Evolutionary conservation across 2,797 vertebrate species (phyloP).

Genomic region (Malurus leucopterus): DNA sequence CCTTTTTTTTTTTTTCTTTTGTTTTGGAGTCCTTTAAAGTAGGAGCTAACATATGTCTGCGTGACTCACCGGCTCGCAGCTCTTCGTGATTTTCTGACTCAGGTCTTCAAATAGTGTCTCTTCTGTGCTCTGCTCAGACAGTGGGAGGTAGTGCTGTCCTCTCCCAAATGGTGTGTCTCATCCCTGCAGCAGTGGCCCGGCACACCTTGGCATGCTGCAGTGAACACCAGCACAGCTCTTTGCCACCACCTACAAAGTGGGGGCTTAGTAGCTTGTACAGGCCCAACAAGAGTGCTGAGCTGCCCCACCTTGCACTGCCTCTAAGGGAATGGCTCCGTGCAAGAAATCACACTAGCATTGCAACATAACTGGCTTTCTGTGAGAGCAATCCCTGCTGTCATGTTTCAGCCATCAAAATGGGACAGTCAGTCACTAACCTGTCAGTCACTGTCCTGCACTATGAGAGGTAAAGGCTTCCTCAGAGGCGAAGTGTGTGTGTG

Average conservation of each 20-base stretch:
- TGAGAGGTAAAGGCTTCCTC: background rate
- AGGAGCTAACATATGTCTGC: background rate
- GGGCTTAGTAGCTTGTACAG: background rate
- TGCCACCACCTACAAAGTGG: background rate
- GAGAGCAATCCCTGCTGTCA: background rate
- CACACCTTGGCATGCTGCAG: background rate
- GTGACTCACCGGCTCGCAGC: constrained; percentile 18
- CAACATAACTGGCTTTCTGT: background rate
- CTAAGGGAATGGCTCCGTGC: background rate
- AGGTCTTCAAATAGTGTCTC: background rate
- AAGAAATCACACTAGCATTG: background rate
- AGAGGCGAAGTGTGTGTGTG: background rate
- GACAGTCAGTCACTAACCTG: background rate
- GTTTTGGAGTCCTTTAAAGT: background rate
- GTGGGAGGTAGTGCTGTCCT: constrained; percentile 16
- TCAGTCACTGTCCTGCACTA: background rate
- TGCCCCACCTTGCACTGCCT: background rate
- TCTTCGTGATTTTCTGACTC: background rate
- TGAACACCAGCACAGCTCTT: background rate
- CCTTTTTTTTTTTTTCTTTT: background rate
- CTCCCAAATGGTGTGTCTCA: background rate
- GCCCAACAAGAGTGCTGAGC: background rate
- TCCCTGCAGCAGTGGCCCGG: background rate
- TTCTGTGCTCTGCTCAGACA: background rate
- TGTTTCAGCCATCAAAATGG: background rate